Percentiles rank a stretch among this genome's conserved stretches.
phyloP scores from a whole-genome alignment of 2,888 invertebrate genomes.

The Trachelus troglodyta region DNA sequence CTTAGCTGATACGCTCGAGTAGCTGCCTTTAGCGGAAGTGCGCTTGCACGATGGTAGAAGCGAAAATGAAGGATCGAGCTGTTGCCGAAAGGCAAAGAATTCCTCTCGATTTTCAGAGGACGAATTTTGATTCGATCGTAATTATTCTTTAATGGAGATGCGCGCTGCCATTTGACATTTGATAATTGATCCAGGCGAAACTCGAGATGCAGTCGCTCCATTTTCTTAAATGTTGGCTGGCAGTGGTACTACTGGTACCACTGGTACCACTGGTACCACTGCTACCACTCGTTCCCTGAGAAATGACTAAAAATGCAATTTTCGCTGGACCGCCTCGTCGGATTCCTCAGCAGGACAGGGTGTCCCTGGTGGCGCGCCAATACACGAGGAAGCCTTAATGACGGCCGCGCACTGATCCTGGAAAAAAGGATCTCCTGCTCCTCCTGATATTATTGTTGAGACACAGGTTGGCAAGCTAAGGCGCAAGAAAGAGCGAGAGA shows the following conservation, averaged over 20 bases:
- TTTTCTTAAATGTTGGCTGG: not conserved
- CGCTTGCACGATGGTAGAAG: not conserved
- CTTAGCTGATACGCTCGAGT: slow-evolving; percentile 17
- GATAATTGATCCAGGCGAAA: not conserved
- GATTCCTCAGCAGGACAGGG: not conserved
- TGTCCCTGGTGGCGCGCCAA: not conserved
- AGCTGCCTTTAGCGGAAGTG: slow-evolving; percentile 2
- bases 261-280: not conserved
- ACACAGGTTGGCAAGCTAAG: not conserved
- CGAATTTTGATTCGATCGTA: too few species aligned
- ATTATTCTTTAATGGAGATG: too few species aligned
- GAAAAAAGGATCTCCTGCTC: not conserved
- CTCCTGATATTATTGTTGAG: not conserved
- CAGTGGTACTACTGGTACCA: not conserved
- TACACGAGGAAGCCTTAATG: not conserved
- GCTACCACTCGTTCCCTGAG: not conserved
- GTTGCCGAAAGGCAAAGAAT: too few species aligned
- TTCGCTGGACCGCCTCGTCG: too few species aligned
- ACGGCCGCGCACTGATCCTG: not conserved
- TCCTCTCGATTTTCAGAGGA: too few species aligned
- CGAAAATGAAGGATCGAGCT: not conserved
- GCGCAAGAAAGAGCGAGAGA: not conserved
- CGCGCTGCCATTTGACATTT: not conserved
- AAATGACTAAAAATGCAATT: not conserved
- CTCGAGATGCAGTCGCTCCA: not conserved